Evolutionary conservation across 2,113 vertebrate genomes (phyloP), one percentile per base, ranked within the genome.

Genomic region (Gallinago media): DNA sequence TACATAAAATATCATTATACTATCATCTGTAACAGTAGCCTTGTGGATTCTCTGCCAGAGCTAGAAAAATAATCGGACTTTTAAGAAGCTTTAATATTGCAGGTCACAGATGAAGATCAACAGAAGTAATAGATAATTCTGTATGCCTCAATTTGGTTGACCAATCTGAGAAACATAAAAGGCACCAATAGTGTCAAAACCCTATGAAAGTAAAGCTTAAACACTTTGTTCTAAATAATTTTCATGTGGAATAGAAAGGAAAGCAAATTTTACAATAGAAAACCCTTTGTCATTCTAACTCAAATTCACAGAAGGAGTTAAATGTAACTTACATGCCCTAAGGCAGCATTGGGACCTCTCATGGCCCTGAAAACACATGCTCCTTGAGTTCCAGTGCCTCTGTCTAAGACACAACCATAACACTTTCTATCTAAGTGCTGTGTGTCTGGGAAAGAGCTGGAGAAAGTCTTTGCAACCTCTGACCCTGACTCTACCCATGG

Each of bases 391-490:
- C 44, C 32, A 1, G 7, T 70, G 15, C 6, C 4, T 44, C 22
- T 70, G 9, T 23, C 47, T 49, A 49, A 62, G 12, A 10, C 0
- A 0, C 7, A 67, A 8, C 6, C 1, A 3, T 67, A 29, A 80
- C 67, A 62, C 2, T 19, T 70, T 56, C 42, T 5, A n/a, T 55
- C 7, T 80, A 40, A 55, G 21, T 23, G 9, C 17, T 14, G 3
- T 26, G 20, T 38, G 3, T 13, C 8, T 50, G 49, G 44, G 21
- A 50, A 76, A 65, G 27, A 46, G 8, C 8, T 50, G 49, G 5
- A 6, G 3, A 6, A 50, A 38, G 22, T 5, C 32, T 50, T 44
- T 11, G 23, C 11, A 50, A 71, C 1, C 9, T 11, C 32, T 22
- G 8, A 44, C 18, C 7, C 8, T 63, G 12, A 27, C 14, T 22